Evolutionary conservation across 2,888 invertebrate species (phyloP), one percentile per base, ranked within the genome.

Genomic region (Coenonympha arcania): DNA sequence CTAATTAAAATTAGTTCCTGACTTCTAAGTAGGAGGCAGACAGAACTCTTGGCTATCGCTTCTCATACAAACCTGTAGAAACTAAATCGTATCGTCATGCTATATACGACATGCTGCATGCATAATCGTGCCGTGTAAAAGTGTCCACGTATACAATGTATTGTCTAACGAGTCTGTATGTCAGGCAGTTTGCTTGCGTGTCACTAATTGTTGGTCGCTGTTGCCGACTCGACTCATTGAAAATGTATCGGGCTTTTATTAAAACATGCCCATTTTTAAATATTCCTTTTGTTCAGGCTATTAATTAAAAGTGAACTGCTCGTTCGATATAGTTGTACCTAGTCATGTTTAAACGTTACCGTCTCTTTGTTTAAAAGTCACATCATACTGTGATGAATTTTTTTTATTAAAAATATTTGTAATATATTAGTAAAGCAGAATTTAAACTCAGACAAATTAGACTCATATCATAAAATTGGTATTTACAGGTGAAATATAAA

Each of bases 121-220:
- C n/a, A n/a, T 16, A 37, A 13, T 45, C 28, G 45, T 45, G 9
- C n/a, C 8, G 15, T 28, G 6, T 45, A 45, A 45, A 45, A 24
- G 20, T 18, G 16, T 5, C n/a, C 16, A 34, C 48, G 54, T 50
- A 39, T 54, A 51, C 48, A 11, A 52, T 50, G 44, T 48, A 51
- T 50, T 36, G 54, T 58, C 56, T 58, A 60, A 58, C 58, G 48
- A 56, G 47, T 42, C 48, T 51, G 51, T 62, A 57, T 62, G 56
- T 60, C 60, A 54, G 56, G 52, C 48, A 54, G 57, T 62, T 59
- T 58, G 58, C 56, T 73, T 59, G 66, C 68, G 65, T 68, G 68
- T 58, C 45, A 48, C 55, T 73, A 69, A 73, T 69, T 72, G 65
- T 60, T 31, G 57, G 50, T 44, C 55, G 48, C 42, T 55, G 52